These are phyloP conservation scores for Brachionus rotundiformis DNA, from an alignment of 1,140 invertebrate genomes.

Conservation along the genomic window DNA sequence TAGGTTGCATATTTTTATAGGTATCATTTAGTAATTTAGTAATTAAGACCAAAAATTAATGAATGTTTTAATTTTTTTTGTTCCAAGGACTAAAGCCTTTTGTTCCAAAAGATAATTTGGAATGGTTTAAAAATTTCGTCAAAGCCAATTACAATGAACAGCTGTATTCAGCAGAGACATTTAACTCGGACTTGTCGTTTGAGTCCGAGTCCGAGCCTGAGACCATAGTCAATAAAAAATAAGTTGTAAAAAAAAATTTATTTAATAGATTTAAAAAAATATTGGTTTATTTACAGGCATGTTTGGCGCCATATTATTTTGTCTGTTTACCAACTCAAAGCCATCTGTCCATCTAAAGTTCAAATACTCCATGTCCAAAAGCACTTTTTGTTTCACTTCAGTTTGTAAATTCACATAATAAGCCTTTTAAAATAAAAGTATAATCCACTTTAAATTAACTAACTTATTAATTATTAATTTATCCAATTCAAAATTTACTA, in stretches of 20 bases:
- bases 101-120: constrained; percentile 28
- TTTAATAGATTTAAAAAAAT: constrained; percentile 31
- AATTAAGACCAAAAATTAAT: too few species aligned
- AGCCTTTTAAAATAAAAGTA: background rate
- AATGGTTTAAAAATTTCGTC: constrained; percentile 35
- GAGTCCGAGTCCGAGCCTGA: background rate
- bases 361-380: constrained; percentile 45
- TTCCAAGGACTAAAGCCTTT: background rate
- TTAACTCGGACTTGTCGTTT: constrained; percentile 6
- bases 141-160: constrained; percentile 31
- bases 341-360: constrained; percentile 46
- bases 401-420: constrained; percentile 48
- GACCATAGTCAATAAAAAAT: background rate
- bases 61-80: background rate
- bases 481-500: too few species aligned
- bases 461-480: too few species aligned
- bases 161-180: background rate
- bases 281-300: constrained; percentile 14
- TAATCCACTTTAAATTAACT: too few species aligned
- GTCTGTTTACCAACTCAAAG: background rate
- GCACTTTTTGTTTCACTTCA: constrained; percentile 36
- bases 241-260: background rate
- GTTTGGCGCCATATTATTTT: background rate
- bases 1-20: constrained; percentile 17
- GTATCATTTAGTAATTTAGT: background rate